These are phyloP conservation scores for Bruchidius siliquastri DNA, from an alignment of 2,888 invertebrate genomes.

Conservation along the genomic window DNA sequence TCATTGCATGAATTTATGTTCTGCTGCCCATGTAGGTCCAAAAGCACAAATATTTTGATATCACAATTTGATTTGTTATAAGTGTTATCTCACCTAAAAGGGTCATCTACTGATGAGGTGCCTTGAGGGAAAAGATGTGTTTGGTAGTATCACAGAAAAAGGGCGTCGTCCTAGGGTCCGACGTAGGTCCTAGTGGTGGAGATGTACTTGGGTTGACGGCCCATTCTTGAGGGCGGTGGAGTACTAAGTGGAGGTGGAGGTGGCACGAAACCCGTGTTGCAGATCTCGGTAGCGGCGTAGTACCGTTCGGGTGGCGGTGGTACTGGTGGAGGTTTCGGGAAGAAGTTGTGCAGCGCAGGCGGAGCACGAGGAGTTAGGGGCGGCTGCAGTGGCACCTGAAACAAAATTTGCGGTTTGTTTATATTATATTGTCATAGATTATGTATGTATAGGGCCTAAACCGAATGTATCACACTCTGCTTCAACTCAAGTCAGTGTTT, in stretches of 20 bases:
- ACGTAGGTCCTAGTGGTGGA: slow-evolving; percentile 40
- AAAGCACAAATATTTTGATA: too few species aligned
- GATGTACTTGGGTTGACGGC: slow-evolving; percentile 46
- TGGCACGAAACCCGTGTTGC: slow-evolving; percentile 46
- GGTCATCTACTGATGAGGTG: slow-evolving; percentile 8
- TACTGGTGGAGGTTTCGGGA: slow-evolving; percentile 59
- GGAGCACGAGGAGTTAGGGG: slow-evolving; percentile 49
- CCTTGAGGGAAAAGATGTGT: neutral
- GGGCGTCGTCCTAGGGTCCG: slow-evolving; percentile 35
- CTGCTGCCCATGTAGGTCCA: too few species aligned
- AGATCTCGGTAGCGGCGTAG: slow-evolving; percentile 68
- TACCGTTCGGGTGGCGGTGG: slow-evolving; percentile 67
- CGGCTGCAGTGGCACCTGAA: slow-evolving; percentile 48
- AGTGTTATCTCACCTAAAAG: slow-evolving; percentile 19
- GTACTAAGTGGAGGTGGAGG: slow-evolving; percentile 45
- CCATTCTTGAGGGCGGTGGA: slow-evolving; percentile 46
- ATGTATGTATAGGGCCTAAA: too few species aligned
- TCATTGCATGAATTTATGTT: too few species aligned
- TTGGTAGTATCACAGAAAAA: slow-evolving; percentile 38
- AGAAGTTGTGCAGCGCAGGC: slow-evolving; percentile 54
- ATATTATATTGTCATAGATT: too few species aligned
- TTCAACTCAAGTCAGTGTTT: too few species aligned
- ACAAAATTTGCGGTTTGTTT: neutral
- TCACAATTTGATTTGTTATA: too few species aligned
- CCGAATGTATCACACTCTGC: too few species aligned